These are phyloP conservation scores for Gerris lacustris DNA, from an alignment of 2,888 invertebrate genomes.

Conservation along the genomic window DNA sequence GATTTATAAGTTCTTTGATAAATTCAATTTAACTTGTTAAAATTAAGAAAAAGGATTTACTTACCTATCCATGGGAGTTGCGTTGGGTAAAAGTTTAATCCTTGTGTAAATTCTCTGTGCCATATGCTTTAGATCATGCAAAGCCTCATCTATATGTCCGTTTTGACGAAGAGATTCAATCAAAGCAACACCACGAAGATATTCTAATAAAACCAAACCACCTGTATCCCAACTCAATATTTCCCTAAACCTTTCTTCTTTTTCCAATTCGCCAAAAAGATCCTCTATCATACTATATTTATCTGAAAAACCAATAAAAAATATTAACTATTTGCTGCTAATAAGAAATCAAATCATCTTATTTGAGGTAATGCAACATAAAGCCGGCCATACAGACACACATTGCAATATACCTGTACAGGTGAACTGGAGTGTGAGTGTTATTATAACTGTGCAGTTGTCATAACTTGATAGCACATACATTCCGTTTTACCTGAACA, in stretches of 20 bases:
- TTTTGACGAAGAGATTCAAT: conserved; percentile 37
- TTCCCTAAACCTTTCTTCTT: conserved; percentile 20
- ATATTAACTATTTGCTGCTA: conserved; percentile 7
- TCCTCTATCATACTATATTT: conserved; percentile 44
- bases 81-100: conserved; percentile 41
- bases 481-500: too few relatives aligned
- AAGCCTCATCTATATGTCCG: conserved; percentile 28
- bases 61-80: conserved; percentile 43
- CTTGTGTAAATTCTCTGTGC: conserved; percentile 42
- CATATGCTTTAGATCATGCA: conserved; percentile 39
- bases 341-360: background rate
- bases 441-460: too few relatives aligned
- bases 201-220: conserved; percentile 59
- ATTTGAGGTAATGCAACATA: too few relatives aligned
- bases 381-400: too few relatives aligned
- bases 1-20: too few relatives aligned
- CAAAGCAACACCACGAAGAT: conserved; percentile 49
- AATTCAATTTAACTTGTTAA: too few relatives aligned
- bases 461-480: too few relatives aligned
- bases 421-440: too few relatives aligned
- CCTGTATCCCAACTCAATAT: conserved; percentile 53
- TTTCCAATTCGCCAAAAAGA: conserved; percentile 48
- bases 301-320: conserved; percentile 40
- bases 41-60: background rate
- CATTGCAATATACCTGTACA: too few relatives aligned